phyloP scores from a whole-genome alignment of 2,113 vertebrate species.

The Psettodes erumei region DNA sequence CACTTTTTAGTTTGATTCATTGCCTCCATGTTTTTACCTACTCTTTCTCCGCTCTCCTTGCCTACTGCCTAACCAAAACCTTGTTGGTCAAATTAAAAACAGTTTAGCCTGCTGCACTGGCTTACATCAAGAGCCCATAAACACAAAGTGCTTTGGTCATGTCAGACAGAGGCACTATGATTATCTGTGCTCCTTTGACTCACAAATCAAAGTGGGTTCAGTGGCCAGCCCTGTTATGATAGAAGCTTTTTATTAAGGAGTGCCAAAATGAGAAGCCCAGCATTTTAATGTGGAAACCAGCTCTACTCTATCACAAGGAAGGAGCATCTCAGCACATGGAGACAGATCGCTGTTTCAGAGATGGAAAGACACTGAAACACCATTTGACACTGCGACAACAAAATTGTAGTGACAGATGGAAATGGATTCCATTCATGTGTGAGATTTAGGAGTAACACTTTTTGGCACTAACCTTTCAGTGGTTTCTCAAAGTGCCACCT shows the following conservation, averaged over 20 bases:
- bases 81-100: conserved; percentile 88
- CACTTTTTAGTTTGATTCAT: conserved; percentile 84
- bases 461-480: conserved; percentile 41
- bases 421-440: conserved; percentile 30
- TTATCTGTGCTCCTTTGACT: conserved; percentile 84
- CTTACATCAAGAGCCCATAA: conserved; percentile 83
- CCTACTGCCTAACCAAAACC: conserved; percentile 83
- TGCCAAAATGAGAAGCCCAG: conserved; percentile 44
- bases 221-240: conserved; percentile 62
- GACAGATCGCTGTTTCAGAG: background rate
- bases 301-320: background rate
- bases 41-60: conserved; percentile 51
- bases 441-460: conserved; percentile 26
- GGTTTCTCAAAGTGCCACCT: conserved; percentile 61
- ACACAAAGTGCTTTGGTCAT: conserved; percentile 83
- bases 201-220: conserved; percentile 79
- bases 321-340: conserved; percentile 9
- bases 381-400: conserved; percentile 5
- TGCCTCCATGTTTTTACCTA: conserved; percentile 62
- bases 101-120: conserved; percentile 86
- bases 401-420: conserved; percentile 39
- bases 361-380: conserved; percentile 8
- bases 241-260: conserved; percentile 35
- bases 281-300: conserved; percentile 4
- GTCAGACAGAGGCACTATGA: conserved; percentile 76